Evolutionary conservation across 2,113 vertebrate genomes (phyloP).

Genomic region (Oreochromis niloticus): DNA sequence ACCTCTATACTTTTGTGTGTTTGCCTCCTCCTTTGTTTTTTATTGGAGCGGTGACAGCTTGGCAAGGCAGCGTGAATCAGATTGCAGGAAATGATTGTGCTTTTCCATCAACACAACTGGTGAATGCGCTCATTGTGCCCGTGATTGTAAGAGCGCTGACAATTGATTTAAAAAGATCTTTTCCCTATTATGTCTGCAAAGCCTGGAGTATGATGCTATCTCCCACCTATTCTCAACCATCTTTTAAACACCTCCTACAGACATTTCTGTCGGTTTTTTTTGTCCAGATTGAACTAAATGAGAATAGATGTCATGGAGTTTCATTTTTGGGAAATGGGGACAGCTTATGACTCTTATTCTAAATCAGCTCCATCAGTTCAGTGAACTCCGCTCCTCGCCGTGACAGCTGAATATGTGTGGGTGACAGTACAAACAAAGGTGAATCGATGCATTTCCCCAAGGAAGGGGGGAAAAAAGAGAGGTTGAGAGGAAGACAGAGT

Average conservation of each 20-base stretch:
- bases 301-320: constrained; percentile 39
- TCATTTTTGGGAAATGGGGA: constrained; percentile 43
- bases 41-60: background rate
- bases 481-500: constrained; percentile 34
- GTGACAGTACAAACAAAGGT: constrained; percentile 70
- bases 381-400: constrained; percentile 17
- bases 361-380: constrained; percentile 46
- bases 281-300: constrained; percentile 43
- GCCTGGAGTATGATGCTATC: constrained; percentile 32
- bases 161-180: constrained; percentile 49
- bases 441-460: constrained; percentile 62
- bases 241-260: constrained; percentile 42
- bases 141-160: constrained; percentile 37
- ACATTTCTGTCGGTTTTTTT: constrained; percentile 17
- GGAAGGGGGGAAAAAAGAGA: background rate
- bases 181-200: constrained; percentile 42
- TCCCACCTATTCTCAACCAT: constrained; percentile 14
- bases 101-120: constrained; percentile 34
- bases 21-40: background rate
- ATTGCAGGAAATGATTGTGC: constrained; percentile 34
- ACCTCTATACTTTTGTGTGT: background rate
- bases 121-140: constrained; percentile 43
- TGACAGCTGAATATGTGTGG: constrained; percentile 60
- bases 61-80: constrained; percentile 9
- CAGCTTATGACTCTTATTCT: constrained; percentile 24